These are phyloP conservation scores for Sparus aurata DNA, from an alignment of 2,797 vertebrate genomes.

Conservation along the genomic window DNA sequence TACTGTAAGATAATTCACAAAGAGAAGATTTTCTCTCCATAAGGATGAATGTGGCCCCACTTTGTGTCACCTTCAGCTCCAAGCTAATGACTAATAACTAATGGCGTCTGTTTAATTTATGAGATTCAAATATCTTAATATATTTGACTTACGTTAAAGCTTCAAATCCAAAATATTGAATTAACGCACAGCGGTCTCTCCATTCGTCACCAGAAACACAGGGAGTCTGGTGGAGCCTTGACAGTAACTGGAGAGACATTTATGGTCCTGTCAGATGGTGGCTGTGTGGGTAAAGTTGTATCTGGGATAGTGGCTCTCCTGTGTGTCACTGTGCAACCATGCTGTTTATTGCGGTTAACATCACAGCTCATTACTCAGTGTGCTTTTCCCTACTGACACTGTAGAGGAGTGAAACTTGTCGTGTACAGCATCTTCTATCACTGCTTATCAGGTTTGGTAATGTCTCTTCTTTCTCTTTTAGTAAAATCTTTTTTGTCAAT, in stretches of 20 bases:
- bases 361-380: not conserved
- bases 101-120: not conserved
- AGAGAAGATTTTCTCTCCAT: conserved; percentile 1
- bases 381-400: not conserved
- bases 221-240: not conserved
- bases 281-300: not conserved
- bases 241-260: not conserved
- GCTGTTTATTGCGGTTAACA: not conserved
- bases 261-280: not conserved
- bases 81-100: not conserved
- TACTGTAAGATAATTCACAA: conserved; percentile 19
- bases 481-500: too few relatives aligned
- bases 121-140: not conserved
- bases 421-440: not conserved
- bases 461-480: too few relatives aligned
- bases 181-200: too few relatives aligned
- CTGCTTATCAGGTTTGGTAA: not conserved
- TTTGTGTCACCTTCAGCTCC: not conserved
- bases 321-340: not conserved
- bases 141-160: too few relatives aligned
- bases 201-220: not conserved
- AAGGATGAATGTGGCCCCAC: not conserved
- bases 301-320: not conserved
- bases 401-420: not conserved
- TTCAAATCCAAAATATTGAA: not conserved